Percentiles rank a stretch among this genome's conserved stretches.
These are phyloP conservation scores for Philaethria dido DNA, from an alignment of 2,888 invertebrate genomes.

Conservation along the genomic window DNA sequence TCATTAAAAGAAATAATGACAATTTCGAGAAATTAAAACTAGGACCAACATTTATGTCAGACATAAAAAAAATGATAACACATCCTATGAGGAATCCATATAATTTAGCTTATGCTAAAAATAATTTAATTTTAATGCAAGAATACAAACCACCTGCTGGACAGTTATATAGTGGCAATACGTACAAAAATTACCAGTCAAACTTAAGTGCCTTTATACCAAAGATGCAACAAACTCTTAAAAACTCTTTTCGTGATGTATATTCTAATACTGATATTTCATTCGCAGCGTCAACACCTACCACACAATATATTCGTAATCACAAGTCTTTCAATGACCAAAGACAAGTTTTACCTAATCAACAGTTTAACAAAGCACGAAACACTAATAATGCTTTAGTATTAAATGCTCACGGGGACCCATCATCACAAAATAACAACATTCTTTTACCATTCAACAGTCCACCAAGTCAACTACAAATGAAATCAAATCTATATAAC, in stretches of 20 bases:
- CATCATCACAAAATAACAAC: constrained; percentile 47
- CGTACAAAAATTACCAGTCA: constrained; percentile 61
- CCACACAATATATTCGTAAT: constrained; percentile 58
- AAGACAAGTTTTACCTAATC: constrained; percentile 52
- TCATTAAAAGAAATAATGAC: constrained; percentile 70
- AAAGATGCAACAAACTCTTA: constrained; percentile 64
- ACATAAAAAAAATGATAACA: constrained; percentile 83
- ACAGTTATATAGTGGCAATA: constrained; percentile 67
- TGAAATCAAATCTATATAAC: constrained; percentile 42
- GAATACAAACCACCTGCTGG: constrained; percentile 73
- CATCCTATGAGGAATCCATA: constrained; percentile 77
- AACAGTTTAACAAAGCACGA: constrained; percentile 17
- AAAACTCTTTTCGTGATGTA: constrained; percentile 53
- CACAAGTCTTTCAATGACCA: constrained; percentile 55
- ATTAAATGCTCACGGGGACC: constrained; percentile 57
- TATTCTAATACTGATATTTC: constrained; percentile 55
- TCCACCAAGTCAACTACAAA: constrained; percentile 1
- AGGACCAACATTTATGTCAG: constrained; percentile 82
- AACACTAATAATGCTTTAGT: constrained; percentile 45
- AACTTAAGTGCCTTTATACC: constrained; percentile 62
- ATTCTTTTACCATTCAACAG: constrained; percentile 44
- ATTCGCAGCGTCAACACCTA: constrained; percentile 68
- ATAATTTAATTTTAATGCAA: constrained; percentile 71
- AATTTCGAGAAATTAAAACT: constrained; percentile 75
- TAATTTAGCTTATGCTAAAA: constrained; percentile 62